Percentiles rank a stretch among this genome's conserved stretches.
phyloP scores from a whole-genome alignment of 1,140 invertebrate genomes.

The Cydia splendana region DNA sequence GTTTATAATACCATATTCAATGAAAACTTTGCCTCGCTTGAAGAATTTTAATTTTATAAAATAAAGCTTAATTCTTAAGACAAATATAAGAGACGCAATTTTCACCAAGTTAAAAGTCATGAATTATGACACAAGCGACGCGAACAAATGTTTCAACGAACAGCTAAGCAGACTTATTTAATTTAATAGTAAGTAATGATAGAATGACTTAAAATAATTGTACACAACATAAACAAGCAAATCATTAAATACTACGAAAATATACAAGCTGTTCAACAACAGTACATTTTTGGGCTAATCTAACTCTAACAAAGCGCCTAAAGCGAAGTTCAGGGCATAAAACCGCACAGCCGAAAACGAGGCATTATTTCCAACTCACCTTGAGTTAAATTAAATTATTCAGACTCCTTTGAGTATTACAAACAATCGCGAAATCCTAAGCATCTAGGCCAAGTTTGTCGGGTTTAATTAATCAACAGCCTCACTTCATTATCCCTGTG shows the following conservation, averaged over 20 bases:
- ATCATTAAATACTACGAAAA: neutral
- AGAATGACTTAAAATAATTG: neutral
- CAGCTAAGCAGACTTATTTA: no score
- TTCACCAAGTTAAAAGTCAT: no score
- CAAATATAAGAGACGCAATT: no score
- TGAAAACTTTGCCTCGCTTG: no score
- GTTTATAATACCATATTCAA: no score
- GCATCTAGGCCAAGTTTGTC: conserved; percentile 1
- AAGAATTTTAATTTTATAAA: no score
- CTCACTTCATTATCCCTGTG: conserved; percentile 26
- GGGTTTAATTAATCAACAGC: conserved; percentile 25
- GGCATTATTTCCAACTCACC: conserved; percentile 8
- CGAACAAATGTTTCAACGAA: no score
- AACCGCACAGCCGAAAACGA: neutral
- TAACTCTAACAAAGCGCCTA: conserved; percentile 5
- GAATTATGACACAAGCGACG: no score
- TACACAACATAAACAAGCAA: neutral
- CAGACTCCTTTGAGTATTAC: conserved; percentile 28
- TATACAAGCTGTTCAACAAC: neutral
- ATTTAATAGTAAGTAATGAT: no score
- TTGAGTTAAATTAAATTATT: conserved; percentile 28
- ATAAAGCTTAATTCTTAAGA: no score
- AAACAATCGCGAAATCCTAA: conserved; percentile 9
- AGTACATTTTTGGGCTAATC: neutral
- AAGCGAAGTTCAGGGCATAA: conserved; percentile 8